These are phyloP conservation scores for Tauraco erythrolophus DNA, from an alignment of 2,113 vertebrate species.

Conservation along the genomic window DNA sequence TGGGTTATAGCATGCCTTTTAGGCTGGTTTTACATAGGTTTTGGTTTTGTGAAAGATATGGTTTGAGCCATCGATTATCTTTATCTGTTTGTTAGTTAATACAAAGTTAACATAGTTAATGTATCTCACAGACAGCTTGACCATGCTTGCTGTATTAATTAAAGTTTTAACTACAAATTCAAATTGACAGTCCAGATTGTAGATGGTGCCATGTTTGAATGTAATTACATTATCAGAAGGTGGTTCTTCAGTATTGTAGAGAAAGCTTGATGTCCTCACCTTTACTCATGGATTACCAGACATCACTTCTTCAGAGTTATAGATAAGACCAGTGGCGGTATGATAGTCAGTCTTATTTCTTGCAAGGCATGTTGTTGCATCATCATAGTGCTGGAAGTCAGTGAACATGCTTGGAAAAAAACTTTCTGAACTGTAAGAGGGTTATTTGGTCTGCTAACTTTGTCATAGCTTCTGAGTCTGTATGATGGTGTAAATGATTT, in stretches of 20 bases:
- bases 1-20: background rate
- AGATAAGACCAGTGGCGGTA: background rate
- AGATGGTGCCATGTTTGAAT: background rate
- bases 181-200: background rate
- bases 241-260: background rate
- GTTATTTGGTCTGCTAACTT: background rate
- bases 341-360: background rate
- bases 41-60: background rate
- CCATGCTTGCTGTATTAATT: background rate
- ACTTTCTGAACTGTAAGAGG: background rate
- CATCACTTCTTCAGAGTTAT: background rate
- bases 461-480: background rate
- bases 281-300: background rate
- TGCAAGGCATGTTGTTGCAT: background rate
- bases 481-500: background rate
- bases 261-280: background rate
- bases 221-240: background rate
- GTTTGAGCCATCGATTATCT: background rate
- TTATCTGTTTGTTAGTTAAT: background rate
- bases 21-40: background rate
- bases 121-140: background rate
- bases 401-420: background rate
- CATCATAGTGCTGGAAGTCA: background rate
- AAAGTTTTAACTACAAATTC: background rate
- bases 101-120: background rate